Base-by-base conservation (phyloP, 2,113 vertebrate species). In the Corynorhinus townsendii region DNA sequence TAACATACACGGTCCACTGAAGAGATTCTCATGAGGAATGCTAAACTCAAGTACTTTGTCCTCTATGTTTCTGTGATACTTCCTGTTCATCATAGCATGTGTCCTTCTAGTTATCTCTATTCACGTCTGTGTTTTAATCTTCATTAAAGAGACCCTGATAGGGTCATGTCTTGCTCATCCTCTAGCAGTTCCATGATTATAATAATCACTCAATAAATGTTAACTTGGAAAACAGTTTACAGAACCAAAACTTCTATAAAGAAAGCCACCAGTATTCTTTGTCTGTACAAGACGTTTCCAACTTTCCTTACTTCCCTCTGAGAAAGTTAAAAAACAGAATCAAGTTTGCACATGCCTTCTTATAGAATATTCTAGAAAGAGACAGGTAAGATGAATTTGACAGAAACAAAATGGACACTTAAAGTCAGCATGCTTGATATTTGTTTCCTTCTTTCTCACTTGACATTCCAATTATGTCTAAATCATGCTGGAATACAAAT, bases 391-490 rank as follows among this genome's bases (percentile, higher is more conserved):
- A 83, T 69, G 77, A 94, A 94, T 92, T 89, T 77, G 93, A 76
- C 68, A 91, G 72, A 84, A 96, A 87, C 28, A 77, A 85, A 97
- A 71, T 40, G 73, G 68, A 91, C 20, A 62, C 10, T 81, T 90
- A 14, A 87, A 90, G 64, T 89, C 69, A 79, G 62, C 47, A 83
- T 49, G 73, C n/a, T 62, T 91, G 54, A 33, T 82, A 71, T 77
- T n/a, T 71, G 47, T 90, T 90, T 54, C 68, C 62, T 93, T 86
- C 82, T 68, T 95, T 93, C 49, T 90, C 80, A 94, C 80, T 54
- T 86, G 88, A 76, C 86, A 94, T 62, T 93, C 22, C 90, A 84
- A 66, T 96, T 97, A 77, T 86, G n/a, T 77, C 40, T 79, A 86
- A 96, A 66, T 93, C 77, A 84, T 12, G 45, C 14, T 94, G 66